Evolutionary conservation across 1,140 invertebrate genomes (phyloP).

Genomic region (Drosophila busckii): DNA sequence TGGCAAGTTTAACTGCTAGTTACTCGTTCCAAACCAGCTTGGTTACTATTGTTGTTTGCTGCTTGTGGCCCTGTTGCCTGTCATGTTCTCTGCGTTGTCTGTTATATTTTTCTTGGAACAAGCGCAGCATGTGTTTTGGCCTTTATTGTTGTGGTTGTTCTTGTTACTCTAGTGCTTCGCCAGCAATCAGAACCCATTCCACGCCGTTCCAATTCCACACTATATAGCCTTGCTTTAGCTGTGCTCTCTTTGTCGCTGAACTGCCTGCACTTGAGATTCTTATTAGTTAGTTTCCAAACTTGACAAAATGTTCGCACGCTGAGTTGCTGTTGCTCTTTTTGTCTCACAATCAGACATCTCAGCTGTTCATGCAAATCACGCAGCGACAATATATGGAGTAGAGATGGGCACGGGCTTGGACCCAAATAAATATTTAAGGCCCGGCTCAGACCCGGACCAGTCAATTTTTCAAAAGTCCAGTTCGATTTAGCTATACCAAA

Average conservation of each 20-base stretch:
- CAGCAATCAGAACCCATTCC: background rate
- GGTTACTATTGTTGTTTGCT: background rate
- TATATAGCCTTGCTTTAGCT: slow-evolving; percentile 13
- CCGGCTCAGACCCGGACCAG: no score
- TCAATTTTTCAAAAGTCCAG: no score
- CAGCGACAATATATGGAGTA: slow-evolving; percentile 26
- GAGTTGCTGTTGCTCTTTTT: slow-evolving; percentile 25
- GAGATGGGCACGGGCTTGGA: slow-evolving; percentile 12
- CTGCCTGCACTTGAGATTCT: slow-evolving; percentile 33
- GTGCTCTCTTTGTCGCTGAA: slow-evolving; percentile 13
- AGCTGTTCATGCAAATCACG: slow-evolving; percentile 61
- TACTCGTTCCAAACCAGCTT: no score
- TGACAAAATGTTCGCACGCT: slow-evolving; percentile 56
- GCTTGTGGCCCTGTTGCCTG: background rate
- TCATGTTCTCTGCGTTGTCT: background rate
- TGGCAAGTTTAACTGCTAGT: no score
- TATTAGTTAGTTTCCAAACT: slow-evolving; percentile 1
- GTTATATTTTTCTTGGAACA: slow-evolving; percentile 39
- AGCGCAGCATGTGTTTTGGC: slow-evolving; percentile 31
- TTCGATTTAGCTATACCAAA: no score
- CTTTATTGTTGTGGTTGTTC: background rate
- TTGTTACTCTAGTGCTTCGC: background rate
- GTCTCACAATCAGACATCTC: slow-evolving; percentile 37
- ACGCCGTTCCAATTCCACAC: slow-evolving; percentile 13
- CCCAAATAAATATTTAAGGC: no score